Evolutionary conservation across 2,888 invertebrate species (phyloP).

Genomic region (Erannis defoliaria): DNA sequence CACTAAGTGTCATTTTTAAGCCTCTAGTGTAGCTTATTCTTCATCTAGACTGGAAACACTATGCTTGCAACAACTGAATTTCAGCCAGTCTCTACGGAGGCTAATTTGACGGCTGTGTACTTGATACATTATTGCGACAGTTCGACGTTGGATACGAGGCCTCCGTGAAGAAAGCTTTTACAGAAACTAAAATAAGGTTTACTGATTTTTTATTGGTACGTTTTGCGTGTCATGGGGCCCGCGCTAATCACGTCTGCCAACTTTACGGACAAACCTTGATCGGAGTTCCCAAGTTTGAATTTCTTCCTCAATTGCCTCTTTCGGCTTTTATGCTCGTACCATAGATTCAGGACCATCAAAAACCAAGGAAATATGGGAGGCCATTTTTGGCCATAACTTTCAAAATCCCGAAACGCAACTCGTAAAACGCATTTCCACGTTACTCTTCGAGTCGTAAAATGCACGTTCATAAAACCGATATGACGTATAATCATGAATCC

Average conservation of each 20-base stretch:
- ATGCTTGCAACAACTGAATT: background rate
- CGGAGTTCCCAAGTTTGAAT: slow-evolving; percentile 30
- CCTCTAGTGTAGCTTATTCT: background rate
- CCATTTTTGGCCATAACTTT: slow-evolving; percentile 37
- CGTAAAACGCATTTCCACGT: slow-evolving; percentile 38
- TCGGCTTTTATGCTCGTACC: slow-evolving; percentile 33
- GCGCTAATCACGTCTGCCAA: slow-evolving; percentile 21
- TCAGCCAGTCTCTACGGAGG: background rate
- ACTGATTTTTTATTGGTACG: slow-evolving; percentile 16
- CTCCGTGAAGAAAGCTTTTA: slow-evolving; percentile 13
- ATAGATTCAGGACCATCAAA: slow-evolving; percentile 35
- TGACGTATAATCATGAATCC: slow-evolving; percentile 42
- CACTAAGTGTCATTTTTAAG: no score
- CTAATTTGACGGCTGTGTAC: slow-evolving; percentile 12
- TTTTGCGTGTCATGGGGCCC: slow-evolving; percentile 24
- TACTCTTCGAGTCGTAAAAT: slow-evolving; percentile 37
- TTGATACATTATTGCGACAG: slow-evolving; percentile 10
- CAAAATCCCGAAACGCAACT: slow-evolving; percentile 35
- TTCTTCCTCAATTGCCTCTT: slow-evolving; percentile 36
- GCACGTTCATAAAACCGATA: slow-evolving; percentile 42
- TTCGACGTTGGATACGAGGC: background rate
- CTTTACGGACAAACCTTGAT: slow-evolving; percentile 32
- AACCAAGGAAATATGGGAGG: slow-evolving; percentile 36
- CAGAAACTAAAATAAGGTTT: slow-evolving; percentile 18
- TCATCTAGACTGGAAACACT: background rate